phyloP scores from a whole-genome alignment of 2,888 invertebrate species.

The Cryptosula pallasiana region DNA sequence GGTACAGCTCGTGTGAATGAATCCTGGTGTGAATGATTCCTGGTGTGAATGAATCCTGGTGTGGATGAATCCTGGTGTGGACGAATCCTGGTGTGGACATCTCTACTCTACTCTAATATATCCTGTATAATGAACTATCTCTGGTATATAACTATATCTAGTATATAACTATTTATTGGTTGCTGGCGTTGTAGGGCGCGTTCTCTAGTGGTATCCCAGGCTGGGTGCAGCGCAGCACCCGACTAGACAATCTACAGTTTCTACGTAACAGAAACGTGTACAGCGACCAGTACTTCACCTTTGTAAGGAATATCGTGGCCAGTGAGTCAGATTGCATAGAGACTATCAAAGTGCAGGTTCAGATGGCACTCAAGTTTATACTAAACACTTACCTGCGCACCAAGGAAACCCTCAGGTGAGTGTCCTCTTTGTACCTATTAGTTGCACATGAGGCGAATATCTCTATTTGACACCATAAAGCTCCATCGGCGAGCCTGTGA shows the following conservation, averaged over 20 bases:
- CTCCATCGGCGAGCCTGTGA: too few relatives aligned
- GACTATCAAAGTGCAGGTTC: constrained; percentile 38
- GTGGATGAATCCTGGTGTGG: too few relatives aligned
- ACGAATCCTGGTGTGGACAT: too few relatives aligned
- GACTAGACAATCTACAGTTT: constrained; percentile 55
- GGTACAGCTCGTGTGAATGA: background rate
- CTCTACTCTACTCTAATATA: too few relatives aligned
- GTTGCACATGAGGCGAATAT: too few relatives aligned
- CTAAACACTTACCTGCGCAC: constrained; percentile 55
- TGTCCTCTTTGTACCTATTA: too few relatives aligned
- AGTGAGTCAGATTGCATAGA: constrained; percentile 1
- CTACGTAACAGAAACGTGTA: constrained; percentile 55
- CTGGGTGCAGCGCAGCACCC: constrained; percentile 50
- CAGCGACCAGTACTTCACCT: constrained; percentile 54
- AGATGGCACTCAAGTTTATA: constrained; percentile 52
- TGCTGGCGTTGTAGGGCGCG: constrained; percentile 40
- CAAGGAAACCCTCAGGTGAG: constrained; percentile 47
- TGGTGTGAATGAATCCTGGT: too few relatives aligned
- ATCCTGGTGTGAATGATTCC: too few relatives aligned
- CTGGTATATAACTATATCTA: too few relatives aligned
- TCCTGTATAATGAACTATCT: too few relatives aligned
- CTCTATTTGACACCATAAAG: too few relatives aligned
- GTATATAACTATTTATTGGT: too few relatives aligned
- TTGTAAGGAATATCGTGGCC: constrained; percentile 47
- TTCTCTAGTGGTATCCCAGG: constrained; percentile 54